Evolutionary conservation across 2,888 invertebrate genomes (phyloP).

Genomic region (Epistrophe grossulariae): DNA sequence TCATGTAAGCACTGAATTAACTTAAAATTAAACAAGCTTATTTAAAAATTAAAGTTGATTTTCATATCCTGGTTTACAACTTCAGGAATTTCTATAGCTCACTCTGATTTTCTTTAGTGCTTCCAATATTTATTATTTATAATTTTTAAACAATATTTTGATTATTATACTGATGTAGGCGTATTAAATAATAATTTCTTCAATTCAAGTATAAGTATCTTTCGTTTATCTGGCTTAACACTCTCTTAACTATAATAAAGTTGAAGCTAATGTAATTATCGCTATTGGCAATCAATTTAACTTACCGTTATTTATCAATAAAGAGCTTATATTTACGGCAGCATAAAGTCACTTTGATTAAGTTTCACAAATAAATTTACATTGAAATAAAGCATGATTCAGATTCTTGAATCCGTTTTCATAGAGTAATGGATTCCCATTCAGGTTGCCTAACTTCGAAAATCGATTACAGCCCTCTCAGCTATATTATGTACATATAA

Average conservation of each 20-base stretch:
- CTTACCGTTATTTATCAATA: conserved; percentile 17
- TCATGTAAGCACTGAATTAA: too few species aligned
- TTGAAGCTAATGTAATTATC: conserved; percentile 10
- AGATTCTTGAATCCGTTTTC: conserved; percentile 46
- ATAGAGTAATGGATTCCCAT: conserved; percentile 38
- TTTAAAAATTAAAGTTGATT: too few species aligned
- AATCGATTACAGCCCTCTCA: conserved; percentile 58
- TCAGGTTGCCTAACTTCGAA: conserved; percentile 21
- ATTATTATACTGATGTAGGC: too few species aligned
- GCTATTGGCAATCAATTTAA: conserved; percentile 19
- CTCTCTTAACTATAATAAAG: not conserved
- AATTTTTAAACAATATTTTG: too few species aligned
- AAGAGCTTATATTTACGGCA: conserved; percentile 12
- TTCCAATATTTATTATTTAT: too few species aligned
- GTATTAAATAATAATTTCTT: too few species aligned
- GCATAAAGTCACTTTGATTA: conserved; percentile 41
- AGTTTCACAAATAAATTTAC: conserved; percentile 56
- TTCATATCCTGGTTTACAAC: too few species aligned
- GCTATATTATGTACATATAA: not conserved
- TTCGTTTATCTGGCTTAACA: not conserved
- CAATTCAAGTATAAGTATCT: too few species aligned
- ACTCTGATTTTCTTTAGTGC: too few species aligned
- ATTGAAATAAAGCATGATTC: conserved; percentile 41
- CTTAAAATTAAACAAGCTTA: too few species aligned
- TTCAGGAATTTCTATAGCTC: too few species aligned